These are phyloP conservation scores for Diglossa cyanea DNA, from an alignment of 2,797 vertebrate species.

Conservation along the genomic window DNA sequence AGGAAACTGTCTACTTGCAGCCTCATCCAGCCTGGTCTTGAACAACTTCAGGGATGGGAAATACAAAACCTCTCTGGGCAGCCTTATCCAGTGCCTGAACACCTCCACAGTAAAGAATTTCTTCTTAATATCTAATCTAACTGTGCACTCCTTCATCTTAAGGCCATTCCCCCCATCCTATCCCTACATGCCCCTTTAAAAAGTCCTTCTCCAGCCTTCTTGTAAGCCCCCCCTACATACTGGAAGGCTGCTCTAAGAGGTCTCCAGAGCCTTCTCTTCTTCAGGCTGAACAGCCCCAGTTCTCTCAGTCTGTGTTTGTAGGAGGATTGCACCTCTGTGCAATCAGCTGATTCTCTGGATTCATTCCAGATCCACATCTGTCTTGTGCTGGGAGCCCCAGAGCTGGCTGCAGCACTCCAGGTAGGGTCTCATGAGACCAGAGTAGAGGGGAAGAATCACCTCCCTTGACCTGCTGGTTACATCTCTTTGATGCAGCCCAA, in stretches of 20 bases:
- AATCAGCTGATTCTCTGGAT: not conserved
- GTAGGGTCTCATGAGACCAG: not conserved
- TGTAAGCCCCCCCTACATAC: not conserved
- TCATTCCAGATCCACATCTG: not conserved
- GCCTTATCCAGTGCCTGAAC: not conserved
- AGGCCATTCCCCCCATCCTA: not conserved
- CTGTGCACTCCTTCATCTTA: not conserved
- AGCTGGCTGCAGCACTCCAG: not conserved
- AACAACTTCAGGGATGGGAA: not conserved
- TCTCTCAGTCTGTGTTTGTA: not conserved
- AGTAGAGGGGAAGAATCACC: not conserved
- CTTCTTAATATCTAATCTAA: not conserved
- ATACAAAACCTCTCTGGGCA: not conserved
- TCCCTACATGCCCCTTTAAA: not conserved
- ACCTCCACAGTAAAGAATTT: not conserved
- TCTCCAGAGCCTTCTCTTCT: not conserved
- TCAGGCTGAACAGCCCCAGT: not conserved
- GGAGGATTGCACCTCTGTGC: not conserved
- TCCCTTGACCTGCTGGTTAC: not conserved
- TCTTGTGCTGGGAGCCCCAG: not conserved
- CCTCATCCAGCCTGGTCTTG: not conserved
- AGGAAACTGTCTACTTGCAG: not conserved
- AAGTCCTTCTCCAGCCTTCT: not conserved
- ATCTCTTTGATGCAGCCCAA: not conserved
- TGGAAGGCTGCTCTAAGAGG: not conserved